These are phyloP conservation scores for Nautilus pompilius DNA, from an alignment of 1,140 invertebrate genomes.

Conservation along the genomic window DNA sequence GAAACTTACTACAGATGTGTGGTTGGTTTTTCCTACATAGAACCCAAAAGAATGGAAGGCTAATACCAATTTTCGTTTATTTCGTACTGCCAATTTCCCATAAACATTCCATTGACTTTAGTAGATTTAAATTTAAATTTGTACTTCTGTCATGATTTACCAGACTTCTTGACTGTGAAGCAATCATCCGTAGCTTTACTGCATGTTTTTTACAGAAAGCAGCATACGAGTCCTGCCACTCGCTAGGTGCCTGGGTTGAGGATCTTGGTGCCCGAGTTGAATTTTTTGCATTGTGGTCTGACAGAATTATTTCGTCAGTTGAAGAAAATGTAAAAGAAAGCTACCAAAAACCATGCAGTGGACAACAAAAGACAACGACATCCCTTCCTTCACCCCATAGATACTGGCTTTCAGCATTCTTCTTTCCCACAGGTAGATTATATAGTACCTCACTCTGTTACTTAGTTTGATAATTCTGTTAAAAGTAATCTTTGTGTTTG, in stretches of 20 bases:
- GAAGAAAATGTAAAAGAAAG: conserved; percentile 25
- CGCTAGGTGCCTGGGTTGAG: conserved; percentile 44
- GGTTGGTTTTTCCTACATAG: too few species aligned
- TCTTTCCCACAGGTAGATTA: conserved; percentile 73
- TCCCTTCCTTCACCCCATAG: conserved; percentile 32
- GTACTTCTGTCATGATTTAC: too few species aligned
- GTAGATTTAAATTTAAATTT: neutral
- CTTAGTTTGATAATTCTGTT: neutral
- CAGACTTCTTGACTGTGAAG: too few species aligned
- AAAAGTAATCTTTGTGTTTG: neutral
- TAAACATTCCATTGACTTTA: neutral
- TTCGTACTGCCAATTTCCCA: neutral
- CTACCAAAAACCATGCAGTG: conserved; percentile 16
- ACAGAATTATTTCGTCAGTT: conserved; percentile 31
- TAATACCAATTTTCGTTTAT: too few species aligned
- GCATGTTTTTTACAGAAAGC: conserved; percentile 31
- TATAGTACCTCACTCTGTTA: neutral
- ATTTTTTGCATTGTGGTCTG: conserved; percentile 59
- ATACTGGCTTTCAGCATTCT: conserved; percentile 81
- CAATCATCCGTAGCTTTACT: too few species aligned
- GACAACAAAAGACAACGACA: neutral
- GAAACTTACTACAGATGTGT: too few species aligned
- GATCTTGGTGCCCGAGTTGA: conserved; percentile 69
- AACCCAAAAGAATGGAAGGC: too few species aligned
- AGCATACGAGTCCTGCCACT: conserved; percentile 49